Percentiles rank a stretch among this genome's conserved stretches.
These are phyloP conservation scores for Terrapene triunguis DNA, from an alignment of 2,113 vertebrate genomes.

Conservation along the genomic window DNA sequence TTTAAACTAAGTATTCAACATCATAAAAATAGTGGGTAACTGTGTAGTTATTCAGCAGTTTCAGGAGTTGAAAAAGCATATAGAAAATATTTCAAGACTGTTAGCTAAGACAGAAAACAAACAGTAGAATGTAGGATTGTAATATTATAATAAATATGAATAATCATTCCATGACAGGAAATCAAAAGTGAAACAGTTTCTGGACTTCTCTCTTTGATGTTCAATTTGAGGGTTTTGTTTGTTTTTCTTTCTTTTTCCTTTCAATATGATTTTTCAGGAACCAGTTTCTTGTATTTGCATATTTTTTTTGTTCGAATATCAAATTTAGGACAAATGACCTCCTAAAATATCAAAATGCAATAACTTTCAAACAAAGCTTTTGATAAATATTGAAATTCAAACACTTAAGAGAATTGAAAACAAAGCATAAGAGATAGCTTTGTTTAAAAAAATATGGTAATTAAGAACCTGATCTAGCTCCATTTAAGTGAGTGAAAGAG, in stretches of 20 bases:
- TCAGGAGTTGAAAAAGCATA: background rate
- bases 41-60: background rate
- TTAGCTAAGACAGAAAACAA: background rate
- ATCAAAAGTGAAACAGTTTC: background rate
- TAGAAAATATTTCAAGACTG: background rate
- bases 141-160: background rate
- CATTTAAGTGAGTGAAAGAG: background rate
- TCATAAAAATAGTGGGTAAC: background rate
- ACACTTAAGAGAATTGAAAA: background rate
- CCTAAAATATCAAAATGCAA: background rate
- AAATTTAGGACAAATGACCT: background rate
- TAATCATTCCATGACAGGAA: background rate
- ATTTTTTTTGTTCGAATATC: background rate
- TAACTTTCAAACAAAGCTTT: background rate
- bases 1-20: background rate
- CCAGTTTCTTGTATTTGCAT: background rate
- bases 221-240: background rate
- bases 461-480: background rate
- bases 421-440: background rate
- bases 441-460: background rate
- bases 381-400: background rate
- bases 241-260: background rate
- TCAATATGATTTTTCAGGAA: rapidly evolving
- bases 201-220: background rate
- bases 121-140: background rate